Conservation (phyloP, 1,140 invertebrate genomes). For the Micrasema longulum region DNA sequence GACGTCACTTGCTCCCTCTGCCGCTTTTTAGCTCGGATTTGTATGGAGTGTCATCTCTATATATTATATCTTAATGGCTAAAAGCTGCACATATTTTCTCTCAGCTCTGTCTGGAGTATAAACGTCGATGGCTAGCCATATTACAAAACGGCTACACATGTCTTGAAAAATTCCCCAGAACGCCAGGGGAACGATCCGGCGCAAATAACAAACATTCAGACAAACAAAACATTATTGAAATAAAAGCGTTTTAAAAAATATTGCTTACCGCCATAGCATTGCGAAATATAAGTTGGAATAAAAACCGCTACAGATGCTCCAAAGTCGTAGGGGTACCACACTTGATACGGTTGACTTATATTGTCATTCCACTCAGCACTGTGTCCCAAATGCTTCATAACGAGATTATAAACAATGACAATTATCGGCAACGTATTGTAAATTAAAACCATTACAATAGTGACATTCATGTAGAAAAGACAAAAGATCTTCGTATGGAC, state of each 20-base stretch:
- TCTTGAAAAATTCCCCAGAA: no score
- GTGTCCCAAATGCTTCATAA: not conserved
- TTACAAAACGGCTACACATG: no score
- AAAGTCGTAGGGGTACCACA: constrained; percentile 46
- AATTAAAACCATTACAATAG: constrained; percentile 1
- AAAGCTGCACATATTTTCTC: no score
- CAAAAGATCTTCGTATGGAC: constrained; percentile 22
- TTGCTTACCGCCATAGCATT: constrained; percentile 40
- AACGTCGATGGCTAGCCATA: no score
- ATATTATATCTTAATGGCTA: no score
- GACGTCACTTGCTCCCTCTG: no score
- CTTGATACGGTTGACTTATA: constrained; percentile 32
- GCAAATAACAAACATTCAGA: not conserved
- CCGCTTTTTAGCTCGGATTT: no score
- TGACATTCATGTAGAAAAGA: constrained; percentile 30
- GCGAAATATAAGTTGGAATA: constrained; percentile 31
- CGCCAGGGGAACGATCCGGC: no score
- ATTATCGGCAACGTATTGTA: constrained; percentile 39
- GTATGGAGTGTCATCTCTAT: no score
- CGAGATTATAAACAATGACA: not conserved
- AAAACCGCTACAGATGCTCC: not conserved
- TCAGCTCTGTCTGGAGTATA: no score
- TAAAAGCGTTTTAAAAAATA: not conserved
- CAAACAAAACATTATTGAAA: not conserved
- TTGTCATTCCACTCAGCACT: constrained; percentile 5